Evolutionary conservation across 2,113 vertebrate species (phyloP), one percentile per base, ranked within the genome.

Genomic region (Nothocercus julius): DNA sequence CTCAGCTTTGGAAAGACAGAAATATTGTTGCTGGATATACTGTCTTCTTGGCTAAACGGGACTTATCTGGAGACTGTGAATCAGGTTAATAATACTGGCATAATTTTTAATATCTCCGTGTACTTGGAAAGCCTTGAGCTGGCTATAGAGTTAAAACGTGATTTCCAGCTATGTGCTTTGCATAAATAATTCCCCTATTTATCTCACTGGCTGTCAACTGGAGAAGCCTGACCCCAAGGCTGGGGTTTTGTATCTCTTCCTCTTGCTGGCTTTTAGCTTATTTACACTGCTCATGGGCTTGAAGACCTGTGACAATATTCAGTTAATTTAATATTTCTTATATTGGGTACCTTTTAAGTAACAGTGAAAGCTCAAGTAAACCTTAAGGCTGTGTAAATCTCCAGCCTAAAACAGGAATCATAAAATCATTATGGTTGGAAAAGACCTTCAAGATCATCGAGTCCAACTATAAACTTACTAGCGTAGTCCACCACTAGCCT

Each of bases 101-200:
- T 68, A 0, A 75, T 86, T 84, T 94, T 79, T 82, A 82, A 44
- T 36, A 79, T 62, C 64, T 93, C 25, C 58, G 82, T 72, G 28
- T 24, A n/a, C 68, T 93, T 82, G 86, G 73, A 94, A 94, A 94
- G 42, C 69, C 38, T 75, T 56, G 32, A 64, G 32, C 24, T 90
- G 28, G 73, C 80, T 75, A 18, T 9, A 30, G 53, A 86, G 34
- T 61, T 62, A 79, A 93, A 93, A 79, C 17, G 34, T 78, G 25
- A 93, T 74, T 95, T 92, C 91, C 77, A 92, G 51, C 56, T 79
- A 68, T 64, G 28, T 42, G 62, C 45, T 90, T 92, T 88, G 80
- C 79, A 12, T 30, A 85, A 77, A 59, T 73, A 68, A 94, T 64
- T 85, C 25, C 9, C 27, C 32, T 66, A 81, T 86, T 86, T 75